A percentile compares a stretch with the other conserved stretches of the same genome.
Conservation (phyloP, 1,140 invertebrate species). For the Macrosteles quadrilineatus region DNA sequence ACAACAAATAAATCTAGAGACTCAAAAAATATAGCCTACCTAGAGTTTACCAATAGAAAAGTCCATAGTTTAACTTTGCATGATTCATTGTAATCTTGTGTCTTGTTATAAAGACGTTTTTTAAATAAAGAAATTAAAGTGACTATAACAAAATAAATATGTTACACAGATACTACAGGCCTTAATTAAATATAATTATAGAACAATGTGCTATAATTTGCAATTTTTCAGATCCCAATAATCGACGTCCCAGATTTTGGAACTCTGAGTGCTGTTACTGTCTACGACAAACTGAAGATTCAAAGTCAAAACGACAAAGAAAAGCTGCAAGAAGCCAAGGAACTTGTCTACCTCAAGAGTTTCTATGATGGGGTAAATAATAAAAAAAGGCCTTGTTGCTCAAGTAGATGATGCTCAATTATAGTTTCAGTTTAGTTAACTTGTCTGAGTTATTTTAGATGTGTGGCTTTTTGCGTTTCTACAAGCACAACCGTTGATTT, state of each 20-base stretch:
- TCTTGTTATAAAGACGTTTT: no score
- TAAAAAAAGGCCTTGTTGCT: slow-evolving; percentile 3
- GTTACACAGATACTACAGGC: no score
- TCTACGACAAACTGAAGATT: slow-evolving; percentile 91
- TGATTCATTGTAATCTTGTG: no score
- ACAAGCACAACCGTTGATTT: background rate
- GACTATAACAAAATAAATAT: no score
- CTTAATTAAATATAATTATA: no score
- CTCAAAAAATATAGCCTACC: no score
- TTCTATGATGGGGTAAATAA: slow-evolving; percentile 83
- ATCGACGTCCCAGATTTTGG: slow-evolving; percentile 91
- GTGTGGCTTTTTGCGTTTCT: background rate
- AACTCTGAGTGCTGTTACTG: slow-evolving; percentile 77
- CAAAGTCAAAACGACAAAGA: slow-evolving; percentile 97
- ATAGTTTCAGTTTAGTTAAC: no score
- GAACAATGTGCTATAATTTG: no score
- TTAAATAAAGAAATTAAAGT: no score
- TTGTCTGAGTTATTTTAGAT: background rate
- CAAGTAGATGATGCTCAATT: background rate
- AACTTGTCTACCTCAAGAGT: slow-evolving; percentile 94
- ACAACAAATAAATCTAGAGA: no score
- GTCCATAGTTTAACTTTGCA: no score
- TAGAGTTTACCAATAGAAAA: no score
- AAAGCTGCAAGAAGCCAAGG: slow-evolving; percentile 93
- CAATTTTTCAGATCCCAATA: slow-evolving; percentile 75